phyloP scores from a whole-genome alignment of 2,797 vertebrate species.

The Huso huso region DNA sequence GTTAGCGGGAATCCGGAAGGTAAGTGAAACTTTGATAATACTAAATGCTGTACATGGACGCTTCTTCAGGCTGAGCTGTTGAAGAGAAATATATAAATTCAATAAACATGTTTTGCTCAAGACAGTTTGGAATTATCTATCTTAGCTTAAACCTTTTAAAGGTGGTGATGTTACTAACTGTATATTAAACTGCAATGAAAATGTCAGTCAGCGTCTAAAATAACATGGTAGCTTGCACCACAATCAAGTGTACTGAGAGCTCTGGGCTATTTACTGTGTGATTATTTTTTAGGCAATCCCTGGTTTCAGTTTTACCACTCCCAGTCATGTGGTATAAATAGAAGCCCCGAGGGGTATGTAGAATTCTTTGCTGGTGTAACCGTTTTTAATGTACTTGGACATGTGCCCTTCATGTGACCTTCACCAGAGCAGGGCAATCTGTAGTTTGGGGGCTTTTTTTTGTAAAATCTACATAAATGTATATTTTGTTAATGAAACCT shows the following conservation, averaged over 20 bases:
- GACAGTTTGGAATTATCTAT: constrained; percentile 49
- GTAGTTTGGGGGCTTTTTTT: constrained; percentile 43
- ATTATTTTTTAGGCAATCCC: constrained; percentile 55
- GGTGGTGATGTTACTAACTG: constrained; percentile 56
- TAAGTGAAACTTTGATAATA: constrained; percentile 40
- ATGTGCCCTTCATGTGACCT: constrained; percentile 18
- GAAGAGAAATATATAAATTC: neutral
- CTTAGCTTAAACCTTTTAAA: constrained; percentile 40
- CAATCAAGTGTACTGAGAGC: constrained; percentile 57
- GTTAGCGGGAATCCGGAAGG: constrained; percentile 89
- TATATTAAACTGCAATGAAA: constrained; percentile 62
- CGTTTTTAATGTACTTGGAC: constrained; percentile 38
- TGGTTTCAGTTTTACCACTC: constrained; percentile 53
- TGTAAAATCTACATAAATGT: no score
- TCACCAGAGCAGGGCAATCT: constrained; percentile 38
- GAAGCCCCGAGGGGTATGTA: constrained; percentile 41
- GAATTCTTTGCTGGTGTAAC: constrained; percentile 47
- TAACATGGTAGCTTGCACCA: constrained; percentile 61
- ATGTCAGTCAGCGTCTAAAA: constrained; percentile 64
- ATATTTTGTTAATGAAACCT: no score
- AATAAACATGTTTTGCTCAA: constrained; percentile 26
- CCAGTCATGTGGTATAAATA: constrained; percentile 66
- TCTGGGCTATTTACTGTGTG: constrained; percentile 54
- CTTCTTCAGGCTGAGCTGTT: neutral
- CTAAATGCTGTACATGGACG: neutral